Base-by-base conservation (phyloP, 30 jellyfish, hydroid and myxozoan genomes). In the Clytia hemisphaerica region DNA sequence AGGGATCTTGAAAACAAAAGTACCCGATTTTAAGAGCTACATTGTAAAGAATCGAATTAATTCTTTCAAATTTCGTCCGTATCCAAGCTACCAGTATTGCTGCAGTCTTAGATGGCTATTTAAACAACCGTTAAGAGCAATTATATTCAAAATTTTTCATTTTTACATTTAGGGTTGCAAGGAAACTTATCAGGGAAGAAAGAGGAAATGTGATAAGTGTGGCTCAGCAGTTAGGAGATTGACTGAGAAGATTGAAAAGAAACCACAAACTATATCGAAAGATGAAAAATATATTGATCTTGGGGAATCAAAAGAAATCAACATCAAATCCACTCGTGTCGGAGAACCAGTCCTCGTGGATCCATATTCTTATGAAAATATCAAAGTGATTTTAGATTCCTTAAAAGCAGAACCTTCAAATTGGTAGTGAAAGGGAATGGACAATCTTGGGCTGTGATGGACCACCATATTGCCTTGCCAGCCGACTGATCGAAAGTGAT, bases 361-460 rank as follows among this genome's bases (percentile, higher is more conserved):
- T 22, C 66, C 66, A 22, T 14, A 51, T 31, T 14, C 31, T 51
- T 51, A 51, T 24, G 66, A 51, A 22, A 51, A 51, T 24, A 12
- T 51, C 31, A 51, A 51, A 51, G 28, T 24, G 18, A 51, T 51
- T 24, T 24, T 51, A 10, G 0, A 0, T 12, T 15, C 16, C 15
- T 24, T 51, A 51, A n/a, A 51, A 51, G 24, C 14, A 24, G 10
- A 12, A 51, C 30, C 21, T 51, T 12, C 16, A 14, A 22, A 51
- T 22, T 51, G 16, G 31, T 0, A 16, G 24, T 10, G 66, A 51
- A 15, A 16, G 66, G 24, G 18, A 12, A 10, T 51, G 66, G 66
- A 51, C 66, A 51, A 14, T 12, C 28, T 16, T 51, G 30, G 66
- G 66, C 30, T 16, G 30, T 51, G 66, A 51, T 51, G 66, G 66